phyloP scores from a whole-genome alignment of 2,113 vertebrate species.

The Holacanthus passer region DNA sequence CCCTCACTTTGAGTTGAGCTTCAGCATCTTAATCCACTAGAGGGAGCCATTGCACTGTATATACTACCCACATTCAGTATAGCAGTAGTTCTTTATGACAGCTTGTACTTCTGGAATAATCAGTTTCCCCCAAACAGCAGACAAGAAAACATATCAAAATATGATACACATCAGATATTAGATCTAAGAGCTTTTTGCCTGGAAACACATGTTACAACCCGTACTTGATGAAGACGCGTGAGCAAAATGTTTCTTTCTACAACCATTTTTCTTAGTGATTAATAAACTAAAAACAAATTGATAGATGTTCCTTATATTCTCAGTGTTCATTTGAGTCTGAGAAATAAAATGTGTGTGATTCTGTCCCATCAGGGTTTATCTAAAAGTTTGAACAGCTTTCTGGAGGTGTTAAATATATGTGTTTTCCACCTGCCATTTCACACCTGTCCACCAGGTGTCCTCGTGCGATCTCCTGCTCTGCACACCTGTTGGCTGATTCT shows the following conservation, averaged over 20 bases:
- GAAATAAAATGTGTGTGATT: too few relatives aligned
- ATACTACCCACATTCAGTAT: background rate
- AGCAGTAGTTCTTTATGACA: background rate
- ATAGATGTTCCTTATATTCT: background rate
- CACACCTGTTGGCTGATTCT: background rate
- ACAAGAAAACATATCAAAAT: background rate
- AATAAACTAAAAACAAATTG: background rate
- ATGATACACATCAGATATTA: background rate
- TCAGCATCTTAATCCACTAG: conserved; percentile 23
- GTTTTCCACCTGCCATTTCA: background rate
- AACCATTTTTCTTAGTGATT: background rate
- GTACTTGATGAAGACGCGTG: background rate
- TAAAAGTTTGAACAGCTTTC: too few relatives aligned
- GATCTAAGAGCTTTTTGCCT: background rate
- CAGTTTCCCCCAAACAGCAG: background rate
- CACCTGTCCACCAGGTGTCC: too few relatives aligned
- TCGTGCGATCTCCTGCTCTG: too few relatives aligned
- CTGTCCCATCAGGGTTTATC: too few relatives aligned
- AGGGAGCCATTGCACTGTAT: conserved; percentile 17
- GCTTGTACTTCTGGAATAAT: background rate
- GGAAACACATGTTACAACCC: background rate
- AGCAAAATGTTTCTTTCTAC: background rate
- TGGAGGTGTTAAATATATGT: too few relatives aligned
- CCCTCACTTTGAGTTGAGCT: background rate
- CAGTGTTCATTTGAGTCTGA: background rate